A percentile compares a stretch with the other conserved stretches of the same genome.
These are phyloP conservation scores for Neolamprologus sp. DNA, from an alignment of 2,113 vertebrate species.

Conservation along the genomic window DNA sequence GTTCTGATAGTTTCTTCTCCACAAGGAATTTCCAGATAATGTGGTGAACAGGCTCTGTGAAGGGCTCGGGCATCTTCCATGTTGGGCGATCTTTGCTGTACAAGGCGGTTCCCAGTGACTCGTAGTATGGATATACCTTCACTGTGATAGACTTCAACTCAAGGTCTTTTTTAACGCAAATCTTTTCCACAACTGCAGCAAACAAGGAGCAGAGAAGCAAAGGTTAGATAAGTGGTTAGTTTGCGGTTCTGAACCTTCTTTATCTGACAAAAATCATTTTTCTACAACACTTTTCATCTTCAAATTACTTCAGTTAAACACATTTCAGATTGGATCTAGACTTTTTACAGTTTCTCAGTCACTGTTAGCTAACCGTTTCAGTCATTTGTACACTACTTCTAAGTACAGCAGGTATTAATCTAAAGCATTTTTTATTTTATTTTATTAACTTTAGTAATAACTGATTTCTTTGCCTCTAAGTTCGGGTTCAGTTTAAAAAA, in stretches of 20 bases:
- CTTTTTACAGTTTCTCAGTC: neutral
- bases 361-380: neutral
- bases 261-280: accelerated
- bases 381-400: neutral
- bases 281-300: neutral
- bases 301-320: neutral
- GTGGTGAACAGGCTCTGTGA: slow-evolving; percentile 60
- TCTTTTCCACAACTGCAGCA: slow-evolving; percentile 68
- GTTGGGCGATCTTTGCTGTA: slow-evolving; percentile 74
- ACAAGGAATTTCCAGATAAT: slow-evolving; percentile 71
- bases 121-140: slow-evolving; percentile 76
- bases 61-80: slow-evolving; percentile 74
- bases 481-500: neutral
- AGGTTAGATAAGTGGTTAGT: accelerated
- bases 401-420: accelerated
- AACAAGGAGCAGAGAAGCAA: neutral
- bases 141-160: slow-evolving; percentile 56
- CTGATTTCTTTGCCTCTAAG: neutral
- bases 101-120: slow-evolving; percentile 69
- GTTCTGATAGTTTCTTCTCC: slow-evolving; percentile 35
- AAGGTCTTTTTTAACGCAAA: slow-evolving; percentile 63
- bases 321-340: neutral
- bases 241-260: neutral
- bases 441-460: neutral
- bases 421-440: neutral